phyloP scores from a whole-genome alignment of 2,797 vertebrate genomes.

The Myoxocephalus aenaeus region DNA sequence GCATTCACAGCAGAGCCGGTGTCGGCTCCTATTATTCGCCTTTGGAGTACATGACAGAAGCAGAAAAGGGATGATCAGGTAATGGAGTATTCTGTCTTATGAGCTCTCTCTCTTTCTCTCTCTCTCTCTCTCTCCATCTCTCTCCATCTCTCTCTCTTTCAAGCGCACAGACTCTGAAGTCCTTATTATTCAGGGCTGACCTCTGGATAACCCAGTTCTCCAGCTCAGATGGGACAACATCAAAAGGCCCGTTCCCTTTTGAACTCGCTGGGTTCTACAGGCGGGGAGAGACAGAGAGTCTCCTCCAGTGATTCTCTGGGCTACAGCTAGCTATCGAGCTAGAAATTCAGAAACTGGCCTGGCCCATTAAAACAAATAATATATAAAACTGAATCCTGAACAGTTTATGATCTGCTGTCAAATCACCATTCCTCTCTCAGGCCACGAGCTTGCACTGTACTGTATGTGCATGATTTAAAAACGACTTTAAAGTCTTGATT shows the following conservation, averaged over 20 bases:
- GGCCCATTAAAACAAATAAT: slow-evolving; percentile 19
- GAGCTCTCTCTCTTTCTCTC: slow-evolving; percentile 33
- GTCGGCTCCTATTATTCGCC: slow-evolving; percentile 61
- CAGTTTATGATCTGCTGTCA: slow-evolving; percentile 66
- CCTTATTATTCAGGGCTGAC: slow-evolving; percentile 80
- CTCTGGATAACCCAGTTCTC: slow-evolving; percentile 80
- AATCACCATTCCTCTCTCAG: slow-evolving; percentile 41
- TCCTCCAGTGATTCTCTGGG: slow-evolving; percentile 34
- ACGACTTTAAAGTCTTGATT: slow-evolving; percentile 72
- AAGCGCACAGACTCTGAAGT: slow-evolving; percentile 60
- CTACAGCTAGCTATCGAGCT: slow-evolving; percentile 10
- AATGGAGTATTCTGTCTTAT: slow-evolving; percentile 75
- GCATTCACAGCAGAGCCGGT: slow-evolving; percentile 43
- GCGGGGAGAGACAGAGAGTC: slow-evolving; percentile 34
- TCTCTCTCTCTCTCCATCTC: slow-evolving; percentile 25
- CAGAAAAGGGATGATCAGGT: slow-evolving; percentile 65
- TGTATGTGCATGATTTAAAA: slow-evolving; percentile 60
- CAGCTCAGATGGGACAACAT: slow-evolving; percentile 79
- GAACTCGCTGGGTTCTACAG: slow-evolving; percentile 75
- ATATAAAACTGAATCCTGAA: slow-evolving; percentile 42
- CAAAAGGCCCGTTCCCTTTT: slow-evolving; percentile 80
- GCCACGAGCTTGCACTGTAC: slow-evolving; percentile 23
- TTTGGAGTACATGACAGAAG: slow-evolving; percentile 60
- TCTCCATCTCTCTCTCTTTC: slow-evolving; percentile 35
- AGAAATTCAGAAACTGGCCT: slow-evolving; percentile 54